phyloP scores from a whole-genome alignment of 2,888 invertebrate species.

The Leptinotarsa peninsularis region DNA sequence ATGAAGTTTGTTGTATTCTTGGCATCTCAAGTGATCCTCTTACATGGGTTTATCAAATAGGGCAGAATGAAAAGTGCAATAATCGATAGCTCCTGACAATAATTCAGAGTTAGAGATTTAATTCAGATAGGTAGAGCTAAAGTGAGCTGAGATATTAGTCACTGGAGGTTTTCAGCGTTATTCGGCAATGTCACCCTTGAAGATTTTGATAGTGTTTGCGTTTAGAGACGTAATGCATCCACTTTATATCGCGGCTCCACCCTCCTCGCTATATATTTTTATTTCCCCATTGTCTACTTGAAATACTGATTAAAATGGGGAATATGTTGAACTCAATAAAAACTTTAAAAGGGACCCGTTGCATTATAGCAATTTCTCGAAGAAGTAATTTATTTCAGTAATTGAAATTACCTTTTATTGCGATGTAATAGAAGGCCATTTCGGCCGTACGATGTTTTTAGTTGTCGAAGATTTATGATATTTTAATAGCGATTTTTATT shows the following conservation, averaged over 20 bases:
- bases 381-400: conserved; percentile 19
- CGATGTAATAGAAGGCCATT: conserved; percentile 6
- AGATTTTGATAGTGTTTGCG: conserved; percentile 22
- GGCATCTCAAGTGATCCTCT: no score
- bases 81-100: neutral
- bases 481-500: conserved; percentile 12
- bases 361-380: conserved; percentile 13
- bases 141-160: conserved; percentile 9
- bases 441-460: conserved; percentile 5
- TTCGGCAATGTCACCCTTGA: conserved; percentile 21
- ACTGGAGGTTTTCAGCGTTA: conserved; percentile 16
- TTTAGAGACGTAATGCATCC: conserved; percentile 20
- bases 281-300: conserved; percentile 21
- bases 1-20: no score
- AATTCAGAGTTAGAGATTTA: conserved; percentile 3
- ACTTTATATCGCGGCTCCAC: conserved; percentile 11
- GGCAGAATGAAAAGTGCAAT: neutral
- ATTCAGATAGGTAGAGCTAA: conserved; percentile 12
- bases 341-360: conserved; percentile 16
- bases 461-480: conserved; percentile 4
- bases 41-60: neutral
- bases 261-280: conserved; percentile 19
- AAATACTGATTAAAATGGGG: conserved; percentile 20
- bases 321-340: conserved; percentile 21
- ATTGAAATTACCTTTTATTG: conserved; percentile 17